Base-by-base conservation (phyloP, 1,140 invertebrate species). In the Bradysia coprophila region DNA sequence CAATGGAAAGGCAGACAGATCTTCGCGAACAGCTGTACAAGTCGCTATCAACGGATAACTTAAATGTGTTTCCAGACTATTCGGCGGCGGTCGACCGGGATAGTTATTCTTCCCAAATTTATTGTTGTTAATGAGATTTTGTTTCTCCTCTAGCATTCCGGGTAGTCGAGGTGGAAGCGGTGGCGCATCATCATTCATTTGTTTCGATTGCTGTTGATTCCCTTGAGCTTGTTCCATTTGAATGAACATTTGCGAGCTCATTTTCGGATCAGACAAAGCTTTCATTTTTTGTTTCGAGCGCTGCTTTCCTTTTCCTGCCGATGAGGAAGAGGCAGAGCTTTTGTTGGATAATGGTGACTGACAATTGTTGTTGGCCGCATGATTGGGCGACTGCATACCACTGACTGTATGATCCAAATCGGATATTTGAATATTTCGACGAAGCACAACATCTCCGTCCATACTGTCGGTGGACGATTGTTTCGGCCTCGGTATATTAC, bases 11-110 rank as follows among this genome's bases (percentile, higher is more conserved):
- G 53, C 54, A 16, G 58, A 54, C 47, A 57, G 49, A 42, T 59
- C 59, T 38, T 61, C 58, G 15, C 47, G 47, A 5, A 61, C 54
- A 1, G 57, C 51, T 8, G 57, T 60, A 18, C 56, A 57, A 9
- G 57, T 61, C 16, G 58, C 45, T 13, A 63, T 57, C 8, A 64
- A 48, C 1, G 62, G 61, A 53, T 63, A 64, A 37, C 57, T 60
- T 38, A 63, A 54, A 13, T 56, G 49, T 2, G 54, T 52, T 8
- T 51, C 53, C 31, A 63, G 47, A 20, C 60, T 61, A 49, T 63
- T 64, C 15, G 61, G 60, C n/a, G 53, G 50, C 23, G 52, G 45
- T 21, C 50, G 42, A 13, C 21, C 22, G 31, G 19, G 16, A 40
- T 5, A 10, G 38, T 15, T 28, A 2, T 46, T 49, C 22, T 54